A percentile compares a stretch with the other conserved stretches of the same genome.
These are phyloP conservation scores for Amblyopsis rosae DNA, from an alignment of 2,113 vertebrate species.

Conservation along the genomic window DNA sequence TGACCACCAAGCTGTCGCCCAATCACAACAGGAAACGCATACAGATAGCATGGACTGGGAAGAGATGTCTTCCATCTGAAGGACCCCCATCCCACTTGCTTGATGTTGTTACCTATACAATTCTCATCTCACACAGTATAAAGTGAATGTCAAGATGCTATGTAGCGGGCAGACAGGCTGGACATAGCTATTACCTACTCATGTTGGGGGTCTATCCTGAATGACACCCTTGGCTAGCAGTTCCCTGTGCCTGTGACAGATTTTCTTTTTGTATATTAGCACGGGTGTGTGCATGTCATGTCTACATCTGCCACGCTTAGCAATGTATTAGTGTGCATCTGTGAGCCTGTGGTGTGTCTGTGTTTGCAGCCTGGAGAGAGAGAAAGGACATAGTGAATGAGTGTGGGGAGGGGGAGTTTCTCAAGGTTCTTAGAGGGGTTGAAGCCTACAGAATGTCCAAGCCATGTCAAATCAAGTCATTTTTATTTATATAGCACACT, in stretches of 20 bases:
- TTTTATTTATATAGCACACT: no score
- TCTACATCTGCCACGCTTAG: neutral
- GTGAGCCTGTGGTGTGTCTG: conserved; percentile 2
- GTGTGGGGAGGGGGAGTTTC: neutral
- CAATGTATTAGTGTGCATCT: neutral
- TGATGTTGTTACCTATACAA: conserved; percentile 65
- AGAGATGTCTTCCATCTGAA: conserved; percentile 58
- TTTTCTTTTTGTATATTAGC: neutral
- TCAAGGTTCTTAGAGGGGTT: no score
- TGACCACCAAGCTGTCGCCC: conserved; percentile 55
- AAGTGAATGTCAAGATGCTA: conserved; percentile 62
- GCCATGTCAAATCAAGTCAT: no score
- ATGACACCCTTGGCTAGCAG: conserved; percentile 49
- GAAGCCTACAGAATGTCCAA: no score
- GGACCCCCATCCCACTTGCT: conserved; percentile 39
- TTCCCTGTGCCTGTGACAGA: conserved; percentile 38
- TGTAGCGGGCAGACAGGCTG: conserved; percentile 66
- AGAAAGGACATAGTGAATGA: neutral
- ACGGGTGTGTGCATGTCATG: neutral
- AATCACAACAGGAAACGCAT: conserved; percentile 53
- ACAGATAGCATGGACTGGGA: conserved; percentile 50
- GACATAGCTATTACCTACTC: conserved; percentile 71
- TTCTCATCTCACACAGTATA: conserved; percentile 60
- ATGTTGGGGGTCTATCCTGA: conserved; percentile 52
- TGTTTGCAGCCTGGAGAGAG: neutral